Base-by-base conservation (phyloP, 2,888 invertebrate genomes). In the Cotesia congregata region DNA sequence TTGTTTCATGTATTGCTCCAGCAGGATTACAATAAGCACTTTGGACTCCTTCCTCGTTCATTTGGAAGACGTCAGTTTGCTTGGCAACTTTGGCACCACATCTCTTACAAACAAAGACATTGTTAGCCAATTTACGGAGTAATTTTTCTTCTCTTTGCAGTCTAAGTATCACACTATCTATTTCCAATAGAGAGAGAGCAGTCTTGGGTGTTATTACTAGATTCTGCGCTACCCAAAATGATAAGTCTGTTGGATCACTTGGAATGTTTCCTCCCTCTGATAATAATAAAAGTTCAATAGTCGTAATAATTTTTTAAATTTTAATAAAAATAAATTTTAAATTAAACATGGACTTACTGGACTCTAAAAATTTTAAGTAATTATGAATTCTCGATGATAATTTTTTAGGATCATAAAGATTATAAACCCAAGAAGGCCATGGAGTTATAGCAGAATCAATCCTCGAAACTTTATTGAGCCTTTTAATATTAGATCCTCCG, bases 141-240 rank as follows among this genome's bases (percentile, higher is more conserved):
- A 50, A 90, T 80, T 90, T 90, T 62, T 91, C 89, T 83, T 93
- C 93, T 85, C 91, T 91, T 80, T 92, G 90, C 20, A 95, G 90
- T 80, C 96, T 91, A 80, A 93, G 92, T 80, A 94, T 91, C 0
- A 94, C 92, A 40, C 93, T 93, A 89, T 95, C 92, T 67, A 94
- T 91, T 80, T 91, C 90, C 78, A 96, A 91, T 72, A 95, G 90
- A 12, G 91, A 89, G 40, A 94, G 89, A 82, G 94, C 90, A 83
- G 93, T 92, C 17, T 90, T 90, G 82, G 95, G 93, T 71, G 92
- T 92, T 17, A 96, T 89, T 50, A 95, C 94, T 70, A 95, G 91
- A 89, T 95, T 95, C 80, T 94, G 94, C 9, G 94, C 94, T 72
- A 95, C 92, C 96, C 96, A 96, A 88, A 93, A 96, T 0, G 95